phyloP scores from a whole-genome alignment of 2,888 invertebrate species.

The Epinotia ramella region DNA sequence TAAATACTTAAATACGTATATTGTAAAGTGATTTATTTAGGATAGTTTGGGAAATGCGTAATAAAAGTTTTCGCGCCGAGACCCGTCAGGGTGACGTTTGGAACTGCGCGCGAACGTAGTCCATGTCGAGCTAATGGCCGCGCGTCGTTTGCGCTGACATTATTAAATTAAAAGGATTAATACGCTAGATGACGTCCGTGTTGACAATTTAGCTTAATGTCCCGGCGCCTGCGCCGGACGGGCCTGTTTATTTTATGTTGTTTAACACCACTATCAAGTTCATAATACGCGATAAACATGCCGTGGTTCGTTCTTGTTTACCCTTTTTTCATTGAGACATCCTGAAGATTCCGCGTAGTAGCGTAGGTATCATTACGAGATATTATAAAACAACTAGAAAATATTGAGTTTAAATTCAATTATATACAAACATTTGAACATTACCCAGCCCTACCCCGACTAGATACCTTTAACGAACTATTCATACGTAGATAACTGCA shows the following conservation, averaged over 20 bases:
- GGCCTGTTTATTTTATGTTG: slow-evolving; percentile 41
- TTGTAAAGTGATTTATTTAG: slow-evolving; percentile 50
- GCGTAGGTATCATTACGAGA: not conserved
- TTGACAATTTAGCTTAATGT: slow-evolving; percentile 64
- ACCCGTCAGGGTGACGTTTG: slow-evolving; percentile 69
- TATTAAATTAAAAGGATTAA: slow-evolving; percentile 61
- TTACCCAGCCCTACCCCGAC: not conserved
- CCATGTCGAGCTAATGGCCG: slow-evolving; percentile 42
- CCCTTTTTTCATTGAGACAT: not conserved
- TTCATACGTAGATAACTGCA: not conserved
- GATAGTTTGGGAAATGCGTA: slow-evolving; percentile 59
- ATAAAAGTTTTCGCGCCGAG: slow-evolving; percentile 67
- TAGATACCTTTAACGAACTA: not conserved
- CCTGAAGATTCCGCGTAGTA: not conserved
- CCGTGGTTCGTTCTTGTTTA: not conserved
- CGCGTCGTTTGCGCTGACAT: slow-evolving; percentile 54
- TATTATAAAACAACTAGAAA: not conserved
- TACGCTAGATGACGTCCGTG: slow-evolving; percentile 63
- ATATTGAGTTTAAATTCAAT: not conserved
- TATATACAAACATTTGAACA: not conserved
- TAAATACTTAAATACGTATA: slow-evolving; percentile 25
- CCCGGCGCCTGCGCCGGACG: slow-evolving; percentile 51
- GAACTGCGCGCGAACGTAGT: slow-evolving; percentile 59
- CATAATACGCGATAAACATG: slow-evolving; percentile 23
- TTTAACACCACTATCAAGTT: slow-evolving; percentile 28